Evolutionary conservation across 2,888 invertebrate genomes (phyloP).

Genomic region (Caradrina clavipalpis): DNA sequence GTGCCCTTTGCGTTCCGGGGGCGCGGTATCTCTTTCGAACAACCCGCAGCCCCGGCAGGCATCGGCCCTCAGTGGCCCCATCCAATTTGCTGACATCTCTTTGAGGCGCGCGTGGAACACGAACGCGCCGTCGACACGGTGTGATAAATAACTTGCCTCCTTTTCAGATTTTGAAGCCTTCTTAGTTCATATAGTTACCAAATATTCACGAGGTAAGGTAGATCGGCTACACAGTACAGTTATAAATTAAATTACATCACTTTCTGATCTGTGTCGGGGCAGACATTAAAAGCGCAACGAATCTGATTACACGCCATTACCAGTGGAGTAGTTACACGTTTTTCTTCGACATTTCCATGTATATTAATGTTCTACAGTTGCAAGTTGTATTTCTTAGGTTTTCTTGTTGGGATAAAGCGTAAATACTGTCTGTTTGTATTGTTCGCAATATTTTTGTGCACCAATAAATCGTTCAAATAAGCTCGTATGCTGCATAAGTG

Average conservation of each 20-base stretch:
- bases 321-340: not conserved
- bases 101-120: no score
- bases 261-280: slow-evolving; percentile 19
- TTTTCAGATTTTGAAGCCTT: not conserved
- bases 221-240: not conserved
- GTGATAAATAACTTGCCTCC: not conserved
- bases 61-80: no score
- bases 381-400: not conserved
- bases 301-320: slow-evolving; percentile 18
- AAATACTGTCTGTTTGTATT: not conserved
- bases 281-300: slow-evolving; percentile 14
- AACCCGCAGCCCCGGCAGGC: no score
- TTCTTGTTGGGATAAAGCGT: not conserved
- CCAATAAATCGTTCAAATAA: not conserved
- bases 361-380: not conserved
- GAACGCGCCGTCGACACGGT: no score
- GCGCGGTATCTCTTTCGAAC: no score
- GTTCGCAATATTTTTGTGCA: not conserved
- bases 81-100: no score
- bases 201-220: not conserved
- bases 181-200: not conserved
- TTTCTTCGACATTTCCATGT: not conserved
- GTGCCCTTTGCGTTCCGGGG: no score
- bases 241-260: slow-evolving; percentile 38
- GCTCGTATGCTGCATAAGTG: no score